A percentile compares a stretch with the other conserved stretches of the same genome.
phyloP scores from a whole-genome alignment of 2,113 vertebrate species.

The Pelmatolapia mariae region DNA sequence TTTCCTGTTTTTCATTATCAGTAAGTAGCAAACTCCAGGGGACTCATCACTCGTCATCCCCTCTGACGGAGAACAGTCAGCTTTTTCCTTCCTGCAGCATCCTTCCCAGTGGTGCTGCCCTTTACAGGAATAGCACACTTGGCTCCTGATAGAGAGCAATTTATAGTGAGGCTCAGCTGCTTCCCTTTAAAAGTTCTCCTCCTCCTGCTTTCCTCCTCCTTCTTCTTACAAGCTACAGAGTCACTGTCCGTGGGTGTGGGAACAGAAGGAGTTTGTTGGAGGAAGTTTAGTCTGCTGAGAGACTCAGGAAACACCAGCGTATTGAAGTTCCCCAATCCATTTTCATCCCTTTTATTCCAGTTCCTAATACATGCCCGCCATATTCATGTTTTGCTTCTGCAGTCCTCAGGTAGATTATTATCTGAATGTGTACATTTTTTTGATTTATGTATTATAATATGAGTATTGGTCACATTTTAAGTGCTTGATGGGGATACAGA shows the following conservation, averaged over 20 bases:
- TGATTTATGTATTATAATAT: background rate
- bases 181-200: slow-evolving; percentile 50
- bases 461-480: background rate
- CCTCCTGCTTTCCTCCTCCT: background rate
- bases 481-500: background rate
- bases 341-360: slow-evolving; percentile 27
- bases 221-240: slow-evolving; percentile 3
- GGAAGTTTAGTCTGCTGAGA: background rate
- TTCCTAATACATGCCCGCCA: background rate
- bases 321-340: slow-evolving; percentile 6
- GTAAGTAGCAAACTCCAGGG: background rate
- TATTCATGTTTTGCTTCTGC: background rate
- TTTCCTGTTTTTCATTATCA: slow-evolving; percentile 7
- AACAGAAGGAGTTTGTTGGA: slow-evolving; percentile 16
- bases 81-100: slow-evolving; percentile 29
- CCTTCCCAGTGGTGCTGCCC: slow-evolving; percentile 44
- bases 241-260: slow-evolving; percentile 38
- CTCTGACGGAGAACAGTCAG: slow-evolving; percentile 19
- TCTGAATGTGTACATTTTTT: background rate
- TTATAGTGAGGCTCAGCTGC: slow-evolving; percentile 54
- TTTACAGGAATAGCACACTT: slow-evolving; percentile 39
- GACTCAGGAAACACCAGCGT: background rate
- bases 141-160: slow-evolving; percentile 35
- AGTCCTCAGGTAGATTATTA: background rate
- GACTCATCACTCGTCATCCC: slow-evolving; percentile 15